Conservation (phyloP, 23 tunicate genomes). For the Halocynthia roretzi region DNA sequence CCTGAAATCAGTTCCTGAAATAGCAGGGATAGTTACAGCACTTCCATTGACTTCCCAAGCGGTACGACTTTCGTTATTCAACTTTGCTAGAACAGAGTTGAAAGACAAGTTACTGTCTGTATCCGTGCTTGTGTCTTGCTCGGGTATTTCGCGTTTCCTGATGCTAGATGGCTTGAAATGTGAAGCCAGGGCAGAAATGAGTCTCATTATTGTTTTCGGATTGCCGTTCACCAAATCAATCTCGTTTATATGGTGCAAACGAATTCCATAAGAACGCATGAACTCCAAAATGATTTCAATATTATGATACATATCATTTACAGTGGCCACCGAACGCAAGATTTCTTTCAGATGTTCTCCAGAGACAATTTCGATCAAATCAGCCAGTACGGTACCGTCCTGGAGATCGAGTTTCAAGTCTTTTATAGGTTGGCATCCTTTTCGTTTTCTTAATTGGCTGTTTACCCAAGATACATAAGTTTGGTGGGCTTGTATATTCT, state of each 20-base stretch:
- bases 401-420: constrained; percentile 50
- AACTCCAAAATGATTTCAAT: constrained; percentile 7
- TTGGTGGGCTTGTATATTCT: background rate
- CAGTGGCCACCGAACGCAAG: background rate
- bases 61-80: too few species aligned
- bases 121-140: too few species aligned
- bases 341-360: constrained; percentile 14
- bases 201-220: constrained; percentile 59
- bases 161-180: constrained; percentile 90
- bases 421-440: constrained; percentile 20
- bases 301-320: constrained; percentile 9
- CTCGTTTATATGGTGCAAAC: constrained; percentile 19
- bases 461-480: constrained; percentile 90
- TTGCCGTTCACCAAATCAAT: constrained; percentile 51
- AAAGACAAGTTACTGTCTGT: too few species aligned
- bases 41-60: too few species aligned
- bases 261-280: background rate
- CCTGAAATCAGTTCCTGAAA: too few species aligned
- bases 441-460: constrained; percentile 62
- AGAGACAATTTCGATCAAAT: constrained; percentile 68
- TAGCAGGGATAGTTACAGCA: too few species aligned
- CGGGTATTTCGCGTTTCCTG: background rate
- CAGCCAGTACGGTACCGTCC: constrained; percentile 43
- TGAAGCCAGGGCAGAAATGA: constrained; percentile 79
- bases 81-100: too few species aligned